Percentiles rank a stretch among this genome's conserved stretches.
These are phyloP conservation scores for Arctopsyche grandis DNA, from an alignment of 1,140 invertebrate genomes.

Conservation along the genomic window DNA sequence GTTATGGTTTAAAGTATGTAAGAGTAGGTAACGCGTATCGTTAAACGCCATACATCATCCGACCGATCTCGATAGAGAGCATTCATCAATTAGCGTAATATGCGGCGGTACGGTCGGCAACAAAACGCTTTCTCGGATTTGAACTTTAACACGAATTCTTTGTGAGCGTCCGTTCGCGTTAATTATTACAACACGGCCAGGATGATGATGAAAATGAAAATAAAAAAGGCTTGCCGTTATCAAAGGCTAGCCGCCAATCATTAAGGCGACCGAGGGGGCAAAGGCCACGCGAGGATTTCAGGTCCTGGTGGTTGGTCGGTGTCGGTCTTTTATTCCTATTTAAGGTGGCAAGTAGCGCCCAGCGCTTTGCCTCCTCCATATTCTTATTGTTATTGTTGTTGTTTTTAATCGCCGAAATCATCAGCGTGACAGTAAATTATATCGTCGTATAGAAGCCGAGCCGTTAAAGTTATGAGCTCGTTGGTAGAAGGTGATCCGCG, in stretches of 20 bases:
- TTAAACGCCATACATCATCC: neutral
- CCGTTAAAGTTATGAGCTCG: no score
- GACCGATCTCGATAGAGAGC: neutral
- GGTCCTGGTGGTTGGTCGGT: constrained; percentile 23
- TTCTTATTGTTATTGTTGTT: constrained; percentile 16
- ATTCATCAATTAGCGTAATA: constrained; percentile 37
- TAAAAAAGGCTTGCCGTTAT: constrained; percentile 2
- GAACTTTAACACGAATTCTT: constrained; percentile 34
- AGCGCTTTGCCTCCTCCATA: neutral
- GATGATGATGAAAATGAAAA: constrained; percentile 8
- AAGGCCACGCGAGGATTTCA: constrained; percentile 26
- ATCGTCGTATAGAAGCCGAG: neutral
- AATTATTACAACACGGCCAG: constrained; percentile 35
- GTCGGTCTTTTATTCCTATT: constrained; percentile 7
- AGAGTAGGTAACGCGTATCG: no score
- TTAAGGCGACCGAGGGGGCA: constrained; percentile 28
- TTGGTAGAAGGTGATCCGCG: no score
- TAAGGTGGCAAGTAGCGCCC: constrained; percentile 26
- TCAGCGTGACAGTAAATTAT: constrained; percentile 25
- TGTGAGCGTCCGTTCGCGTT: constrained; percentile 22
- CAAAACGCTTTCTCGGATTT: constrained; percentile 39
- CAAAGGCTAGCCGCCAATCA: constrained; percentile 36
- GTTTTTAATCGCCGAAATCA: constrained; percentile 3
- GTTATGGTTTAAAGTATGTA: no score
- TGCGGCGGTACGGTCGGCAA: neutral